Evolutionary conservation across 2,888 invertebrate genomes (phyloP).

Genomic region (Cephus nigrinus): DNA sequence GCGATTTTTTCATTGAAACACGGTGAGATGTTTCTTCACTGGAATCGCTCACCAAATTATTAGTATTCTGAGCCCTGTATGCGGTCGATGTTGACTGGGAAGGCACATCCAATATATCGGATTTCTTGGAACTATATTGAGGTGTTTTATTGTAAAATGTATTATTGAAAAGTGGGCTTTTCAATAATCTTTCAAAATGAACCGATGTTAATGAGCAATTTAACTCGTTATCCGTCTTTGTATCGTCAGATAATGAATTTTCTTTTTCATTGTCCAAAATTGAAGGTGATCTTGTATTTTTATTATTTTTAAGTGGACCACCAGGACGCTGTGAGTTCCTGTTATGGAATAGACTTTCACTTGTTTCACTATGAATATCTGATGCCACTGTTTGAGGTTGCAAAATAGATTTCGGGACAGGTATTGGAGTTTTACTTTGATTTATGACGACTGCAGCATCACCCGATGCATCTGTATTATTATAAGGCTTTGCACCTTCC

Average conservation of each 20-base stretch:
- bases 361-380: neutral
- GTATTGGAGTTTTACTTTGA: neutral
- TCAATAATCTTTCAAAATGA: neutral
- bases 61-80: neutral
- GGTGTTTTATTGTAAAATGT: neutral
- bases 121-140: neutral
- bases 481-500: constrained; percentile 35
- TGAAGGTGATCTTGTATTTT: neutral
- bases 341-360: neutral
- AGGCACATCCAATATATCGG: neutral
- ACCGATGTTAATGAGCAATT: neutral
- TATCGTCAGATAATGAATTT: neutral
- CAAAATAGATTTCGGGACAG: neutral
- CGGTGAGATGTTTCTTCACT: neutral
- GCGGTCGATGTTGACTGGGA: neutral
- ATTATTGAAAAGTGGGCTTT: neutral
- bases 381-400: neutral
- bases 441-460: neutral
- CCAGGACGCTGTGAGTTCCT: neutral
- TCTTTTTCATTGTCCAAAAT: neutral
- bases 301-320: neutral
- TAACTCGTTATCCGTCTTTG: neutral
- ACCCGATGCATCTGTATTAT: neutral
- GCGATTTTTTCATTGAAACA: neutral
- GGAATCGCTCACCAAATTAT: neutral